Conservation (phyloP, 2,113 vertebrate genomes). For the Silurus meridionalis region DNA sequence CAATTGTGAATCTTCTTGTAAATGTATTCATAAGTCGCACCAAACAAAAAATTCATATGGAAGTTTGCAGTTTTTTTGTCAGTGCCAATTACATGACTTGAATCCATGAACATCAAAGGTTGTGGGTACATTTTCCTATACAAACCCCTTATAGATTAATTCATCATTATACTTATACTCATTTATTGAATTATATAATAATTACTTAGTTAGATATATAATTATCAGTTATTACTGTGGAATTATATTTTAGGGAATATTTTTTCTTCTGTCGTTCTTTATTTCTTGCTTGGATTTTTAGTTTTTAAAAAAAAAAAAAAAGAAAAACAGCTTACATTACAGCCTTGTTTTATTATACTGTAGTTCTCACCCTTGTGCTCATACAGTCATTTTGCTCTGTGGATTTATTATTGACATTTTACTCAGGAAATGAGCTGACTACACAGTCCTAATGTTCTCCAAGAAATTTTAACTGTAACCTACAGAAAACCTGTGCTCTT, state of each 20-base stretch:
- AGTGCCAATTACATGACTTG: not conserved
- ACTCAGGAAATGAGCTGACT: slow-evolving; percentile 14
- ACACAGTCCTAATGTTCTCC: not conserved
- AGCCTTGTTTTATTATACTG: not conserved
- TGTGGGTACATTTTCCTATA: not conserved
- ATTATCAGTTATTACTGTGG: not conserved
- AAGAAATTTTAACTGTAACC: not conserved
- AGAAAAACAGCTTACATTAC: not conserved
- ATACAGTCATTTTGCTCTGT: not conserved
- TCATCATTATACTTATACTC: too few species aligned
- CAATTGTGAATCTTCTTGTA: not conserved
- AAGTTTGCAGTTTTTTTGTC: not conserved
- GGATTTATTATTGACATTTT: not conserved
- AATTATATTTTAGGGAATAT: not conserved
- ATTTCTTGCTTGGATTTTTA: too few species aligned
- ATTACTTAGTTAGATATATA: not conserved
- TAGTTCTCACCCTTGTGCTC: not conserved
- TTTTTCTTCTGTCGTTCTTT: not conserved
- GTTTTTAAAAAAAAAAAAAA: too few species aligned
- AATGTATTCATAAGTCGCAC: not conserved
- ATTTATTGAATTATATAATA: too few species aligned
- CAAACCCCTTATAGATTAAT: too few species aligned
- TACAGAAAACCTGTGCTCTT: not conserved
- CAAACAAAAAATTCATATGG: not conserved
- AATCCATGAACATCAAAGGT: not conserved